These are phyloP conservation scores for Astreopora myriophthalma DNA, from an alignment of 64 coral and sea anemone species.

Conservation along the genomic window DNA sequence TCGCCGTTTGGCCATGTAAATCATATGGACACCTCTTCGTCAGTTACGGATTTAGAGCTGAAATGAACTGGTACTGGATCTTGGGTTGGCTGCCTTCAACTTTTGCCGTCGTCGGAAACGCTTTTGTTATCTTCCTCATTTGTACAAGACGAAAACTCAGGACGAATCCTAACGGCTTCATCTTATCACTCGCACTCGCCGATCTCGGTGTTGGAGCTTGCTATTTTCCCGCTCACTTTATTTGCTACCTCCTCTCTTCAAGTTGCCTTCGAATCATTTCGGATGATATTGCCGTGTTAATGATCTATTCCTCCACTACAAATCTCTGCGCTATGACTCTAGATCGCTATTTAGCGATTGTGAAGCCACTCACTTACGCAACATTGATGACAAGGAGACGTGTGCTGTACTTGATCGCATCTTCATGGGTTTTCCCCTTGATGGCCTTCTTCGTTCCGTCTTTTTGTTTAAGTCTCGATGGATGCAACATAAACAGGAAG, in stretches of 20 bases:
- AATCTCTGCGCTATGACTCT: not conserved
- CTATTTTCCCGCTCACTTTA: not conserved
- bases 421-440: not conserved
- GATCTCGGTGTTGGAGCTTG: conserved; percentile 18
- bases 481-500: not conserved
- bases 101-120: conserved; percentile 6
- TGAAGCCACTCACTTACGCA: not conserved
- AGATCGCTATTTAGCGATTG: conserved; percentile 31
- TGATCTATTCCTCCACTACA: conserved; percentile 10
- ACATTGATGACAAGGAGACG: conserved; percentile 14
- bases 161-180: not conserved
- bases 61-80: conserved; percentile 48
- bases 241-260: not conserved
- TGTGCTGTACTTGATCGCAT: not conserved
- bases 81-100: conserved; percentile 13
- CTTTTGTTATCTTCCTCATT: conserved; percentile 4
- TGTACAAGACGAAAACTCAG: not conserved
- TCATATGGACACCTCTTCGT: no score
- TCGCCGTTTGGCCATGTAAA: no score
- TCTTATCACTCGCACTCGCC: not conserved
- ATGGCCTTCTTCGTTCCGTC: not conserved
- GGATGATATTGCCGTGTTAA: conserved; percentile 15
- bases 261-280: not conserved
- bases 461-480: not conserved
- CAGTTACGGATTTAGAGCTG: not conserved